Base-by-base conservation (phyloP, 2,797 vertebrate genomes). In the Lepus oiostolus region DNA sequence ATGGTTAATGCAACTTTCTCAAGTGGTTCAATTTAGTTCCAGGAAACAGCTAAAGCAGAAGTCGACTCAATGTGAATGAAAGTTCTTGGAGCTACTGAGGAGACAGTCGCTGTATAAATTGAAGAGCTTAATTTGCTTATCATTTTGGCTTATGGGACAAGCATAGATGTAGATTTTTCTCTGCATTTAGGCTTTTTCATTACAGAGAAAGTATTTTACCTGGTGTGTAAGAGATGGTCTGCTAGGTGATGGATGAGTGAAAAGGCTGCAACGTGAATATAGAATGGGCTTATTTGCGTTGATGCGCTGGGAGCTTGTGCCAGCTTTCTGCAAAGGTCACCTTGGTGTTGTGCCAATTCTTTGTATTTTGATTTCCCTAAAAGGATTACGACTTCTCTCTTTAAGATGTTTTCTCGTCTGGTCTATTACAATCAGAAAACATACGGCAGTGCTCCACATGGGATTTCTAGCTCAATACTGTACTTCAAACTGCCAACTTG, bases 301-400 rank as follows among this genome's bases (percentile, higher is more conserved):
- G 88, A 24, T 24, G 19, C 54, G 89, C 94, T 5, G 6, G 28
- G 35, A 91, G 62, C 12, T 19, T 5, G 5, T 8, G 35, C 17
- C 96, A 96, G 52, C 90, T 95, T 93, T 80, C 82, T 97, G 84
- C 47, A 90, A 95, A 88, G 77, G 26, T 89, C 88, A 95, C 88
- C 84, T 87, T 17, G 13, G 83, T 93, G 5, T 68, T 6, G 58
- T 67, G 95, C n/a, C 63, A 42, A 17, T 67, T 32, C 16, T 90
- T 86, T 77, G 87, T 24, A 63, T 67, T 92, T 79, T 90, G 50
- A 62, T 83, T 91, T 95, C 52, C 28, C 72, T 77, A 86, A 93
- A 86, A 93, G 12, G 52, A 88, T 86, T 72, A 89, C 74, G 0
- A 0, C 13, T 54, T 85, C 58, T 90, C 82, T 77, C 86, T 90